Evolutionary conservation across 2,797 vertebrate species (phyloP).

Genomic region (Lates japonicus): DNA sequence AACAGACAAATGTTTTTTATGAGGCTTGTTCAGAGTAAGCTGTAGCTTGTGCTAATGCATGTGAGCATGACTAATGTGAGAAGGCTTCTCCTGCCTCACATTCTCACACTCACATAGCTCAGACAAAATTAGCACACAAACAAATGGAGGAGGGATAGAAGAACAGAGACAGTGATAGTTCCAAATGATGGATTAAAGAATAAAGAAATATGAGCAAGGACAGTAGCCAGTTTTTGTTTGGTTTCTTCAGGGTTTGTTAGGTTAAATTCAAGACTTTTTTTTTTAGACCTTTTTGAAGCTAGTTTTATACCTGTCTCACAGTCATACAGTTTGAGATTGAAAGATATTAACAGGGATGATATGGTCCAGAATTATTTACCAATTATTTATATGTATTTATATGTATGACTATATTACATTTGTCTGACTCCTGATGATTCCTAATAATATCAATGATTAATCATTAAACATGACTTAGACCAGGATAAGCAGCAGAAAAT

Average conservation of each 20-base stretch:
- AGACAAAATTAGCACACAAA: slow-evolving; percentile 67
- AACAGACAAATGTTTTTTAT: slow-evolving; percentile 15
- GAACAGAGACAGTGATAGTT: slow-evolving; percentile 4
- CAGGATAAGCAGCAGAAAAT: too few species aligned
- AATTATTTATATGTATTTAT: too few species aligned
- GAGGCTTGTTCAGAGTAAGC: slow-evolving; percentile 3
- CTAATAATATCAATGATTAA: too few species aligned
- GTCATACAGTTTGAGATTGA: too few species aligned
- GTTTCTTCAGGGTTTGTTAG: neutral
- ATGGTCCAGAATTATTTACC: neutral
- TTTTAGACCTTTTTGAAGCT: too few species aligned
- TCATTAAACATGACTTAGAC: too few species aligned
- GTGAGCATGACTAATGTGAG: slow-evolving; percentile 61
- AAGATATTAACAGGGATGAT: neutral
- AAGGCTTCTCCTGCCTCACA: slow-evolving; percentile 49
- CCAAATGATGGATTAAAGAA: neutral
- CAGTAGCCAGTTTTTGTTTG: neutral
- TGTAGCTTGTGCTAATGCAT: slow-evolving; percentile 58
- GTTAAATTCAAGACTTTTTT: neutral
- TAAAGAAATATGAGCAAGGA: neutral
- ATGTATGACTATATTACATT: too few species aligned
- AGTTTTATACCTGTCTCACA: too few species aligned
- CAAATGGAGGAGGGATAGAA: neutral
- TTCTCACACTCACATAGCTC: slow-evolving; percentile 54
- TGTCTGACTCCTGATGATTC: too few species aligned